Conservation (phyloP, 2,888 invertebrate genomes). For the Drosophila subquinaria region DNA sequence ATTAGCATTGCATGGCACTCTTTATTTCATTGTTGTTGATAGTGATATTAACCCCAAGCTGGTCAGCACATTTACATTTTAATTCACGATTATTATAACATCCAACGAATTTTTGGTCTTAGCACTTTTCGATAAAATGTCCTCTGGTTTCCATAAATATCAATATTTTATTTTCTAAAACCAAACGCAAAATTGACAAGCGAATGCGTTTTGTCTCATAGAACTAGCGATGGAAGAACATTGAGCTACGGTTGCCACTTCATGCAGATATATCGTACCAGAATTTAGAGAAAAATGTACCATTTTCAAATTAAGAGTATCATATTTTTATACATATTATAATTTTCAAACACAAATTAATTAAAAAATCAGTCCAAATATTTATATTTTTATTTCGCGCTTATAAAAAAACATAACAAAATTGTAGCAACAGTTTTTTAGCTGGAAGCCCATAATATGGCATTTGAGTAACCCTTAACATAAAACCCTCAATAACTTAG, state of each 20-base stretch:
- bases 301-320: no score
- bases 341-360: no score
- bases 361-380: no score
- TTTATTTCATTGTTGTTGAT: conserved; percentile 56
- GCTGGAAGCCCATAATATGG: no score
- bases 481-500: no score
- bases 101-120: background rate
- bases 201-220: conserved; percentile 38
- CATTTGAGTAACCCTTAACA: no score
- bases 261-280: no score
- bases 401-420: no score
- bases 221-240: conserved; percentile 8
- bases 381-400: no score
- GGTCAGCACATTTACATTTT: conserved; percentile 42
- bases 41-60: conserved; percentile 44
- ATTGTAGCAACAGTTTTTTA: no score
- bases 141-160: conserved; percentile 30
- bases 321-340: no score
- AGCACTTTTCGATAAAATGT: conserved; percentile 14
- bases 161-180: conserved; percentile 34
- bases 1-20: conserved; percentile 39
- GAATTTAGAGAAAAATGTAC: no score
- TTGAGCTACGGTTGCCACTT: background rate
- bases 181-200: conserved; percentile 49
- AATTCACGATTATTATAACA: conserved; percentile 23